Conservation (phyloP, 2,113 vertebrate genomes). For the Corythoichthys intestinalis region DNA sequence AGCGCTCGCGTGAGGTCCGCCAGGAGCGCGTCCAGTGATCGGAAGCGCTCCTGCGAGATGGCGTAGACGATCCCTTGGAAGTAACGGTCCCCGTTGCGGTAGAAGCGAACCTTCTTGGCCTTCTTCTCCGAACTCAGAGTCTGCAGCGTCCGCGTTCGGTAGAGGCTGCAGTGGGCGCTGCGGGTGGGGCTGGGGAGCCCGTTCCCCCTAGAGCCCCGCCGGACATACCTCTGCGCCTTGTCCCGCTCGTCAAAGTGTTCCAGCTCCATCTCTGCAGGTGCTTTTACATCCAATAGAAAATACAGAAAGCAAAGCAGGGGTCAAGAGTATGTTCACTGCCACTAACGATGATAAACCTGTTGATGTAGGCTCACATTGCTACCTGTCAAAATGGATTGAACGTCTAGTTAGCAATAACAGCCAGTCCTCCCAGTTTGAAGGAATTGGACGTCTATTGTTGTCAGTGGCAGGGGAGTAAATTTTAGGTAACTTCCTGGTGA, state of each 20-base stretch:
- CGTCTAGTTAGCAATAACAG: too few relatives aligned
- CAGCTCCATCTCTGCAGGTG: slow-evolving; percentile 85
- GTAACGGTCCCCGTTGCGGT: slow-evolving; percentile 95
- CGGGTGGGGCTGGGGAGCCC: slow-evolving; percentile 96
- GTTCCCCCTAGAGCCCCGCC: slow-evolving; percentile 84
- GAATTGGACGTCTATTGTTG: too few relatives aligned
- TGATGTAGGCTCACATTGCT: too few relatives aligned
- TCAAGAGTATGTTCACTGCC: too few relatives aligned
- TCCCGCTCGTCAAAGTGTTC: slow-evolving; percentile 98
- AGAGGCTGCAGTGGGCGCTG: slow-evolving; percentile 97
- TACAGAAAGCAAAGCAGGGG: background rate
- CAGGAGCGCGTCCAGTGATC: slow-evolving; percentile 91
- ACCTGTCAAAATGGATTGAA: too few relatives aligned
- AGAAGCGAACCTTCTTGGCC: slow-evolving; percentile 97
- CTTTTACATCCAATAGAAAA: slow-evolving; percentile 53
- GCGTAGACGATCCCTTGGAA: slow-evolving; percentile 98
- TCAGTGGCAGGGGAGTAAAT: too few relatives aligned
- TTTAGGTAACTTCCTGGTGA: too few relatives aligned
- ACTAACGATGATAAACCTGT: too few relatives aligned
- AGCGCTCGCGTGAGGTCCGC: slow-evolving; percentile 93
- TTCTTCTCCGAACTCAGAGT: slow-evolving; percentile 93
- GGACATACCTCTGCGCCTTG: slow-evolving; percentile 86
- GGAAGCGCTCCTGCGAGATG: slow-evolving; percentile 90
- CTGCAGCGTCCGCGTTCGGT: slow-evolving; percentile 91
- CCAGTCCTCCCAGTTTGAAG: too few relatives aligned